Evolutionary conservation across 2,888 invertebrate species (phyloP), one percentile per base, ranked within the genome.

Genomic region (Terebella lapidaria): DNA sequence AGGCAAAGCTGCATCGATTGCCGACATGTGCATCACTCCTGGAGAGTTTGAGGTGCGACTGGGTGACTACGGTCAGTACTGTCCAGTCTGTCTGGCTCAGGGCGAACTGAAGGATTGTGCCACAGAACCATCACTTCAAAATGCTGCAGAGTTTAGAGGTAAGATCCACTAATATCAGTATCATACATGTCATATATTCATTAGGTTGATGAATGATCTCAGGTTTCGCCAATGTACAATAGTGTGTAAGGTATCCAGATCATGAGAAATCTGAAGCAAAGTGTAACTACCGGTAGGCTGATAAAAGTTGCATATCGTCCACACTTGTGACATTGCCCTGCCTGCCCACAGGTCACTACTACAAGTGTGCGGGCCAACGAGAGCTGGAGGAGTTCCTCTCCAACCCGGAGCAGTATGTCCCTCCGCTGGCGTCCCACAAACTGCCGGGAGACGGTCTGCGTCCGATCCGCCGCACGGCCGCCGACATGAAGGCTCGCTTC

Each of bases 141-240:
- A 66, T 71, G 79, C 77, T 62, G 81, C 75, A 2, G 81, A 81
- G 61, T 81, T 72, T 63, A 73, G 76, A 74, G 80, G 81, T 76
- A 29, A n/a, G 35, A n/a, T n/a, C n/a, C n/a, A n/a, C n/a, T n/a
- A n/a, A n/a, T n/a, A n/a, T n/a, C n/a, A n/a, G n/a, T n/a, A n/a
- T n/a, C n/a, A n/a, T n/a, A n/a, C n/a, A n/a, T n/a, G n/a, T n/a
- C n/a, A n/a, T n/a, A n/a, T n/a, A n/a, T n/a, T n/a, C n/a, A n/a
- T n/a, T n/a, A n/a, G n/a, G n/a, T n/a, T n/a, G n/a, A n/a, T n/a
- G n/a, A n/a, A n/a, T n/a, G n/a, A n/a, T n/a, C n/a, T n/a, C n/a
- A n/a, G n/a, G n/a, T n/a, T n/a, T n/a, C n/a, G n/a, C n/a, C n/a
- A n/a, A n/a, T n/a, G n/a, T n/a, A n/a, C n/a, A n/a, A n/a, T n/a